Percentiles rank a stretch among this genome's conserved stretches.
phyloP scores from a whole-genome alignment of 2,888 invertebrate genomes.

The Cheiracanthium punctorium region DNA sequence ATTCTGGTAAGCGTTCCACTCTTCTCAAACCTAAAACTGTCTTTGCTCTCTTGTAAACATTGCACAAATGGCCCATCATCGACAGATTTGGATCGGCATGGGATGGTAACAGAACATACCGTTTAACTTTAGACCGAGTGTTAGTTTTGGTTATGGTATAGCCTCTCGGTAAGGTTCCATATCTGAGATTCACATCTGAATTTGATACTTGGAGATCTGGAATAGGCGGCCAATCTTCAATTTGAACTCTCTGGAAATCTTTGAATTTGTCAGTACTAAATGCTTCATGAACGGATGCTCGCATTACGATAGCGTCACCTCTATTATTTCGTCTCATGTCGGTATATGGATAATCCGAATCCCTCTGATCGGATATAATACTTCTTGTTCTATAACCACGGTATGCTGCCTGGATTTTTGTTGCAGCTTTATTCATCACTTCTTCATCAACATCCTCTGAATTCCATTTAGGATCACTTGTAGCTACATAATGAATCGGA shows the following conservation, averaged over 20 bases:
- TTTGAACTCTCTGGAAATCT: constrained; percentile 51
- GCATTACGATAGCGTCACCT: no score
- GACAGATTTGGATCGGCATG: constrained; percentile 57
- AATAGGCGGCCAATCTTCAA: constrained; percentile 60
- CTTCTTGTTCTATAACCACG: constrained; percentile 50
- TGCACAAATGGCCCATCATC: constrained; percentile 46
- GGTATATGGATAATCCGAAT: no score
- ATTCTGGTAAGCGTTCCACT: constrained; percentile 53
- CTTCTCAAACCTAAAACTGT: constrained; percentile 43
- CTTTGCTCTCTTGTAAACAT: constrained; percentile 55
- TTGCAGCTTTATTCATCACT: constrained; percentile 45
- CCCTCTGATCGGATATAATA: constrained; percentile 28
- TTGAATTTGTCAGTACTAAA: constrained; percentile 53
- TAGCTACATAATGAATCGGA: constrained; percentile 50
- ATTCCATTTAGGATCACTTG: constrained; percentile 62
- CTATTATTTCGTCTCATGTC: no score
- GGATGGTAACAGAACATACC: constrained; percentile 40
- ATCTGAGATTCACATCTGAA: constrained; percentile 42
- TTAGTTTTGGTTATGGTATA: constrained; percentile 33
- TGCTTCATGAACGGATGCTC: no score
- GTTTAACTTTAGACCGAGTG: constrained; percentile 46
- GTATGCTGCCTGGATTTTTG: constrained; percentile 53
- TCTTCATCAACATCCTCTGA: constrained; percentile 22
- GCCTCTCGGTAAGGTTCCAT: constrained; percentile 46
- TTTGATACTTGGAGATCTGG: constrained; percentile 40